Conservation (phyloP, 2,888 invertebrate genomes). For the Tipula confusa region DNA sequence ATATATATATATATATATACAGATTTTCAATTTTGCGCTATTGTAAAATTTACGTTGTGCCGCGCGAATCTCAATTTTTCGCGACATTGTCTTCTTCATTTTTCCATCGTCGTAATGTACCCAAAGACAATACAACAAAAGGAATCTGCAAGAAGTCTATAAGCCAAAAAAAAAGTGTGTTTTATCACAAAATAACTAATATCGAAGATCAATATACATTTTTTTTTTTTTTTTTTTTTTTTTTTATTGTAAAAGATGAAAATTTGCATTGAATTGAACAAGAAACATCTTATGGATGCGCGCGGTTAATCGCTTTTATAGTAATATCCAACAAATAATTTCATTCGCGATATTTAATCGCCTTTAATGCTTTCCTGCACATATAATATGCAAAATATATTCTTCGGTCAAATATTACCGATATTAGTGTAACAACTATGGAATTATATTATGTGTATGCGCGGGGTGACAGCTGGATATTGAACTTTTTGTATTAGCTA, state of each 20-base stretch:
- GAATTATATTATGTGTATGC: not conserved
- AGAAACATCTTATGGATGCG: not conserved
- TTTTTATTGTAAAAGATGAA: slow-evolving; percentile 3
- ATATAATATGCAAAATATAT: not conserved
- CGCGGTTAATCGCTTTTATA: slow-evolving; percentile 25
- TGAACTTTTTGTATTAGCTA: not conserved
- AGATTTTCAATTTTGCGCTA: not conserved
- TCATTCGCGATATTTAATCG: not conserved
- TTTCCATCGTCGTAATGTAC: not conserved
- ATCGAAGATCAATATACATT: not conserved
- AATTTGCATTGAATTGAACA: slow-evolving; percentile 12
- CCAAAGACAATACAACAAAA: slow-evolving; percentile 21
- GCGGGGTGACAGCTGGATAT: not conserved
- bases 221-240: not conserved
- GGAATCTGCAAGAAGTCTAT: not conserved
- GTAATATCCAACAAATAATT: not conserved
- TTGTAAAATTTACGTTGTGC: slow-evolving; percentile 25
- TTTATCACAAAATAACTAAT: slow-evolving; percentile 25
- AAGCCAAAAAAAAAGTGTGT: not conserved
- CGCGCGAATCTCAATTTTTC: not conserved
- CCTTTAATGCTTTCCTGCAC: not conserved
- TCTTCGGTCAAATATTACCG: not conserved
- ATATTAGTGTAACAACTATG: not conserved
- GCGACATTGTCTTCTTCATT: not conserved
- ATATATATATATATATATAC: no score